Evolutionary conservation across 2,797 vertebrate genomes (phyloP).

Genomic region (Petrocephalus sullivani): DNA sequence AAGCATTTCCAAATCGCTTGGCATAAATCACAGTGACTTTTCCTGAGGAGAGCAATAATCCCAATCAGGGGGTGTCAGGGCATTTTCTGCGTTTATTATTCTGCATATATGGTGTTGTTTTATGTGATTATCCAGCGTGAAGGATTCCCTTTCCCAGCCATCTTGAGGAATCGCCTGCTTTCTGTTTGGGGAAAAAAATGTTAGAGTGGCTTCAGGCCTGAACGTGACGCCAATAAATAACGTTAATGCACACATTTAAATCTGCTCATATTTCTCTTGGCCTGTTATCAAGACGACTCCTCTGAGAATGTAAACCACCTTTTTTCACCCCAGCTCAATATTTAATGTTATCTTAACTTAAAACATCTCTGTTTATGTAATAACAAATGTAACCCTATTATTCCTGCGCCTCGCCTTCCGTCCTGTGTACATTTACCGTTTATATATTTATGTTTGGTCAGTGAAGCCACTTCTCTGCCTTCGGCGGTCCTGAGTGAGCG

Average conservation of each 20-base stretch:
- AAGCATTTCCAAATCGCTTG: slow-evolving; percentile 81
- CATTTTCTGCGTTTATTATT: slow-evolving; percentile 93
- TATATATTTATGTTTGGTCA: slow-evolving; percentile 42
- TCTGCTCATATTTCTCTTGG: slow-evolving; percentile 67
- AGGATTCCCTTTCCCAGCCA: slow-evolving; percentile 65
- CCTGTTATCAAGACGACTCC: slow-evolving; percentile 64
- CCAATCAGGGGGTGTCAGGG: slow-evolving; percentile 80
- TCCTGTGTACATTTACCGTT: slow-evolving; percentile 41
- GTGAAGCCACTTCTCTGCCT: slow-evolving; percentile 54
- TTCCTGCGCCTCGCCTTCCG: slow-evolving; percentile 60
- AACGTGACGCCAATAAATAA: slow-evolving; percentile 67
- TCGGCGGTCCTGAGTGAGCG: slow-evolving; percentile 45
- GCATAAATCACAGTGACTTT: slow-evolving; percentile 84
- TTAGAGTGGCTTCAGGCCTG: slow-evolving; percentile 57
- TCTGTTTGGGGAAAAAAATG: slow-evolving; percentile 60
- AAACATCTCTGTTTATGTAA: slow-evolving; percentile 61
- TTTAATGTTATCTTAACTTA: slow-evolving; percentile 65
- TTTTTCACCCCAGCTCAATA: slow-evolving; percentile 58
- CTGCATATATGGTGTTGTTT: slow-evolving; percentile 87
- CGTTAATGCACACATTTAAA: slow-evolving; percentile 74
- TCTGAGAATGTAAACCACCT: slow-evolving; percentile 72
- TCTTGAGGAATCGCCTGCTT: slow-evolving; percentile 61
- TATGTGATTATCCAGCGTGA: slow-evolving; percentile 80
- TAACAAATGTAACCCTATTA: slow-evolving; percentile 60
- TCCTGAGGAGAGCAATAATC: slow-evolving; percentile 78